phyloP scores from a whole-genome alignment of 1,140 invertebrate genomes.

The Uloborus diversus region DNA sequence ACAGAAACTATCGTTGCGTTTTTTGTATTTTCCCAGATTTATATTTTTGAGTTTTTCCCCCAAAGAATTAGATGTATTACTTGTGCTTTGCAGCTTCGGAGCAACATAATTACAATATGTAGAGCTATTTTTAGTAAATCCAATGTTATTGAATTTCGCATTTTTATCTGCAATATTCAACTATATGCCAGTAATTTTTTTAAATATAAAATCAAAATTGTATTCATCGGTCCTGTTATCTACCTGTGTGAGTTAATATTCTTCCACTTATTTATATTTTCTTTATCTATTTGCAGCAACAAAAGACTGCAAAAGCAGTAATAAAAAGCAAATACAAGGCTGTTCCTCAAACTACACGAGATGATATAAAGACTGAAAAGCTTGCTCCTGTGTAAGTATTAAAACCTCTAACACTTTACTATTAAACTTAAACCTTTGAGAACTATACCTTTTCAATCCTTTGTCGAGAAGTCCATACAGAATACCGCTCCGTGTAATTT shows the following conservation, averaged over 20 bases:
- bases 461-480: not conserved
- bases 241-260: not conserved
- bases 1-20: no score
- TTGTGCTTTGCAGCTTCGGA: no score
- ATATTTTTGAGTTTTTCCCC: no score
- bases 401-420: not conserved
- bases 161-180: not conserved
- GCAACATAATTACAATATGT: not conserved
- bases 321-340: constrained; percentile 30
- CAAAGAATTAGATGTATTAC: no score
- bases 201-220: not conserved
- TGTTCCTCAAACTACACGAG: constrained; percentile 24
- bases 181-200: not conserved
- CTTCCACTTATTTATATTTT: not conserved
- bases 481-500: not conserved
- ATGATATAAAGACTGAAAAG: constrained; percentile 15
- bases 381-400: constrained; percentile 23
- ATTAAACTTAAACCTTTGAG: not conserved
- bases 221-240: not conserved
- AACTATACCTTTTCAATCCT: not conserved
- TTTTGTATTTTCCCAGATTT: no score
- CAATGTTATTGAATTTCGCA: not conserved
- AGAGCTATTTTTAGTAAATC: not conserved
- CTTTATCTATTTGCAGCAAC: constrained; percentile 18
- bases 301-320: constrained; percentile 30